These are phyloP conservation scores for Gadopsis bispinosus DNA, from an alignment of 2,797 vertebrate species.

Conservation along the genomic window DNA sequence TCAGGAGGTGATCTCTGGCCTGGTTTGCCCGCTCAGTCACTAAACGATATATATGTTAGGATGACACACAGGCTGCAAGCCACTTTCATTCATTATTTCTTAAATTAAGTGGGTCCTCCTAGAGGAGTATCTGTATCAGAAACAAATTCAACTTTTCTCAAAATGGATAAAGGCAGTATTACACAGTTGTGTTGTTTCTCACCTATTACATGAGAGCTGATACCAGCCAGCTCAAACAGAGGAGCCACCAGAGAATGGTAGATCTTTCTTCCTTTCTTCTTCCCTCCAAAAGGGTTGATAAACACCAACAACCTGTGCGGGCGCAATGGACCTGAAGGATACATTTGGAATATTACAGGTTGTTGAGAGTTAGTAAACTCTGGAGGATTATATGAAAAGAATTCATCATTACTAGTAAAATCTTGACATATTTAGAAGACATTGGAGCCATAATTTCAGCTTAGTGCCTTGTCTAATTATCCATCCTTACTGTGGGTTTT, in stretches of 20 bases:
- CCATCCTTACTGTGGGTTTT: constrained; percentile 82
- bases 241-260: constrained; percentile 85
- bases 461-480: background rate
- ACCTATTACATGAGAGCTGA: constrained; percentile 88
- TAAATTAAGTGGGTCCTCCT: background rate
- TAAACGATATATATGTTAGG: constrained; percentile 47
- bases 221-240: constrained; percentile 89
- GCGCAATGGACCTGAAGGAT: constrained; percentile 80
- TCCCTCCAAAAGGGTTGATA: constrained; percentile 89
- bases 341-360: constrained; percentile 5
- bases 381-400: background rate
- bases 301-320: constrained; percentile 88
- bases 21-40: constrained; percentile 88
- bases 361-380: constrained; percentile 9
- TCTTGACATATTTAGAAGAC: background rate
- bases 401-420: background rate
- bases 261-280: constrained; percentile 83
- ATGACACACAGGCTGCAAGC: constrained; percentile 19
- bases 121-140: background rate
- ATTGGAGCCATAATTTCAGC: background rate
- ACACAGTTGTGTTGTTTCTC: constrained; percentile 31
- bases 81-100: background rate
- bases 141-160: background rate
- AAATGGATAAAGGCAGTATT: background rate
- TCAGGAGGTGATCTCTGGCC: constrained; percentile 87